Evolutionary conservation across 2,113 vertebrate species (phyloP), one percentile per base, ranked within the genome.

Genomic region (Anthoscopus minutus): DNA sequence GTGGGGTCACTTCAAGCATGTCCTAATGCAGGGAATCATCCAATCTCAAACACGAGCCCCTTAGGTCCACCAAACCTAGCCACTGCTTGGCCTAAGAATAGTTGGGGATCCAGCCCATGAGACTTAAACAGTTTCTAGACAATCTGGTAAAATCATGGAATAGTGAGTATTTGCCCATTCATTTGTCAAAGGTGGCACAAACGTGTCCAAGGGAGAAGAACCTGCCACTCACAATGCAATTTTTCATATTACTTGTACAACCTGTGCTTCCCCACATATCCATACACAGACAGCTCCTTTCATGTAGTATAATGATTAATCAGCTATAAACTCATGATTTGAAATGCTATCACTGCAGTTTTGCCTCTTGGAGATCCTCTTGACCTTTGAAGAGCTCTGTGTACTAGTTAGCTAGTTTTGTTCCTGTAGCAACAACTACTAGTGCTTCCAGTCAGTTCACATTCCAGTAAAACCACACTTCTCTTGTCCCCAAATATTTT

Each of bases 391-490:
- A 78, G 69, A 92, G 86, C 57, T 84, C 24, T 72, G 69, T 89
- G 80, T 92, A 92, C 70, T 84, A 73, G 60, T 86, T 93, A 88
- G 73, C 90, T 82, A 79, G 51, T 93, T 89, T 92, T 88, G 61
- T 67, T 96, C 94, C 77, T 94, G 89, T 86, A 88, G 56, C 23
- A 19, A 95, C 92, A 95, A 54, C 86, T 71, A 66, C 94, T 24
- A n/a, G 95, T 22, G 86, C 47, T 94, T 94, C 96, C 95, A 94
- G 96, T 95, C 40, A 74, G 94, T 71, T 94, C 0, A 0, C 96
- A 97, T 97, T 97, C 95, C 89, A 93, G 22, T 40, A 84, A 91
- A 96, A 89, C 93, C 95, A 90, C 88, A 61, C 81, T 89, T 78
- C 69, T 89, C 89, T 89, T 60, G 72, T 72, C 81, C 81, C 47